Evolutionary conservation across 2,113 vertebrate genomes (phyloP), one percentile per base, ranked within the genome.

Genomic region (Ceyx melanurus): DNA sequence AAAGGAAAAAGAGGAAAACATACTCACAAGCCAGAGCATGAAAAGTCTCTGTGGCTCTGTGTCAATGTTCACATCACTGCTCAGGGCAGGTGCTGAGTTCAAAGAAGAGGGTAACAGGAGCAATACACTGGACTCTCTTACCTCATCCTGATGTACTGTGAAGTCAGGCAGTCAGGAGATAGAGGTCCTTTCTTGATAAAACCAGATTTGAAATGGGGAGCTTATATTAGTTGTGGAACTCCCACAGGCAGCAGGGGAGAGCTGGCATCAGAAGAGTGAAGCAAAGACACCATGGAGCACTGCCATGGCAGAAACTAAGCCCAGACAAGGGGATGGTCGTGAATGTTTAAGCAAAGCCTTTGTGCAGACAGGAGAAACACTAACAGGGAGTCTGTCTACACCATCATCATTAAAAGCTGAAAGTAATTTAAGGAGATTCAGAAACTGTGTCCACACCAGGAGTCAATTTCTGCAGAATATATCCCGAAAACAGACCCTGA

Each of bases 321-420:
- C 78, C 43, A 60, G 50, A 40, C 29, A 58, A 70, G 15, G n/a
- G 22, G 42, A 3, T 64, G 21, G 15, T 15, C 0, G 0, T 58
- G 25, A 12, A 9, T 21, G 18, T 35, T 57, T 68, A 42, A 45
- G 43, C 31, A 73, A 29, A 67, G 37, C 29, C 60, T 78, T 82
- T 65, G 21, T 48, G 54, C n/a, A 28, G 54, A 42, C 26, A 66
- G 40, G 40, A 37, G 60, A 48, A 51, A n/a, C 28, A 46, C n/a
- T 22, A 61, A 56, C 8, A 1, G 23, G 54, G 13, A 82, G 7
- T 45, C 40, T 90, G 65, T 43, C 58, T 61, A 29, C 22, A 29
- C 12, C 35, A 31, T 51, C 37, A 82, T 16, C 3, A 7, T 67
- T 67, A 57, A 78, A 51, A 57, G 31, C 22, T n/a, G 64, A 71